A percentile compares a stretch with the other conserved stretches of the same genome.
Conservation (phyloP, 1,140 invertebrate genomes). For the Zaprionus lachaisei region DNA sequence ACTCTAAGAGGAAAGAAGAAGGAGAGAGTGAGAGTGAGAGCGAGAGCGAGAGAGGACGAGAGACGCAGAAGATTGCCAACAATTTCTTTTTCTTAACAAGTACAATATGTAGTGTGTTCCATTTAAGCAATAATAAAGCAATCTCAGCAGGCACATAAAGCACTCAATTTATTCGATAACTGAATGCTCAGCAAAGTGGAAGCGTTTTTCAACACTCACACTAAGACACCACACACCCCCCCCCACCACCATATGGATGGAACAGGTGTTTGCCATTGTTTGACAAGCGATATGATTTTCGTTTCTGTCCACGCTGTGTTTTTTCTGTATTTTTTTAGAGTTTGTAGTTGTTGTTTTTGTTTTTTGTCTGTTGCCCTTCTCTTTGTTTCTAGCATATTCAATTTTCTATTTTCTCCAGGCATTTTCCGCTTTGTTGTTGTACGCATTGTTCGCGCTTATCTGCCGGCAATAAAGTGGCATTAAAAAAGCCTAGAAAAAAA, state of each 20-base stretch:
- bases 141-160: constrained; percentile 47
- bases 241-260: neutral
- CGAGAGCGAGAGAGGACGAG: no score
- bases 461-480: constrained; percentile 73
- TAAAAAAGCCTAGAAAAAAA: constrained; percentile 58
- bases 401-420: constrained; percentile 41
- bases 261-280: constrained; percentile 64
- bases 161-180: constrained; percentile 25
- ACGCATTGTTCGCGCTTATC: constrained; percentile 61
- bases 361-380: neutral
- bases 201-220: constrained; percentile 12
- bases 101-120: constrained; percentile 43
- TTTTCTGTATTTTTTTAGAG: constrained; percentile 1
- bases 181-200: neutral
- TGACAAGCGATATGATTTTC: constrained; percentile 44
- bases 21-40: neutral
- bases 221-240: neutral
- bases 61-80: neutral
- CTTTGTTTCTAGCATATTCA: constrained; percentile 29
- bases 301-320: constrained; percentile 31
- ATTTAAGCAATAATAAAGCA: constrained; percentile 46
- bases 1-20: no score
- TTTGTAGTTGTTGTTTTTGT: neutral
- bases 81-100: neutral
- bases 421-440: constrained; percentile 52